Conservation (phyloP, 2,888 invertebrate species). For the Lysandra coridon region DNA sequence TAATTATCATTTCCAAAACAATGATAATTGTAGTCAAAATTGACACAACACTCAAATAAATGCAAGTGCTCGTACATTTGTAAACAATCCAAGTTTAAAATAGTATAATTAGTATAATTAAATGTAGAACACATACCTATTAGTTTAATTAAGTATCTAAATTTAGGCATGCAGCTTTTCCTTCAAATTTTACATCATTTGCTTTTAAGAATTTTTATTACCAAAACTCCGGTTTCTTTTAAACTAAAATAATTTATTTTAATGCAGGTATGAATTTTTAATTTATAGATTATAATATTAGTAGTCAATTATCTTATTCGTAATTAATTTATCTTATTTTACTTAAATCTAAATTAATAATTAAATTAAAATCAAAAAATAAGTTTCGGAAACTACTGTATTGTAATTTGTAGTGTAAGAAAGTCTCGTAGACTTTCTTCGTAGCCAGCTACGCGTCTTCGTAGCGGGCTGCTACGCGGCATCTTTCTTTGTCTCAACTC, state of each 20-base stretch:
- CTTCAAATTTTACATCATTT: not conserved
- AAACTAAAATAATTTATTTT: not conserved
- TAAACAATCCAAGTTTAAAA: not conserved
- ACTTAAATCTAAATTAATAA: no score
- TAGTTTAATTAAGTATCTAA: not conserved
- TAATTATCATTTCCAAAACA: not conserved
- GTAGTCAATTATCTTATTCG: no score
- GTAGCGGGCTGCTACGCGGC: not conserved
- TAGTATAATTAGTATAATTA: not conserved
- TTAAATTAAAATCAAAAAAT: not conserved
- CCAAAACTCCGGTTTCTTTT: no score
- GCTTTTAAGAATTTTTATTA: no score
- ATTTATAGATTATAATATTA: no score
- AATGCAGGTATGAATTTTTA: no score
- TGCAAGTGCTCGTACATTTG: not conserved
- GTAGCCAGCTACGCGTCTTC: slow-evolving; percentile 13
- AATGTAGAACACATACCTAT: not conserved
- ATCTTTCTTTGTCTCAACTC: not conserved
- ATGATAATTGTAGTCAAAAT: not conserved
- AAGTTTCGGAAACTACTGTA: not conserved
- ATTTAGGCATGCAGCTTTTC: not conserved
- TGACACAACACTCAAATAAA: not conserved
- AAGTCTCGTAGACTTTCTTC: not conserved
- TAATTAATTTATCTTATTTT: not conserved
- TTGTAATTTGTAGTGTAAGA: not conserved